phyloP scores from a whole-genome alignment of 2,113 vertebrate genomes.

The Chamaea fasciata region DNA sequence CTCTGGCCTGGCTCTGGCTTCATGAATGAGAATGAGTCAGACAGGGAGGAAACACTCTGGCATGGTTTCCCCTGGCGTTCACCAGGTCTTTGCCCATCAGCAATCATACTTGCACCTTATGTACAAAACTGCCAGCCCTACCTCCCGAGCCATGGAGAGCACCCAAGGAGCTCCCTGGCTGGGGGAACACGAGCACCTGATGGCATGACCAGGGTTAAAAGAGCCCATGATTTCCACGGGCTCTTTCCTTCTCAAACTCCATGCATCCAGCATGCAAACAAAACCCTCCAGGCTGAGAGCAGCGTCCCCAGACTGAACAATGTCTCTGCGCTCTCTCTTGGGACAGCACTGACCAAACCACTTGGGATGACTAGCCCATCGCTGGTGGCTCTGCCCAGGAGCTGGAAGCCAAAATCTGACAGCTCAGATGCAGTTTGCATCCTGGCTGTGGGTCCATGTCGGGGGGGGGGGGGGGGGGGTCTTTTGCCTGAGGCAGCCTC shows the following conservation, averaged over 20 bases:
- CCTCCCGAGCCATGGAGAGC: not conserved
- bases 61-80: not conserved
- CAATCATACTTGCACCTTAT: not conserved
- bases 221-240: not conserved
- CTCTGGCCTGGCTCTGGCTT: conserved; percentile 42
- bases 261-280: not conserved
- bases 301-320: not conserved
- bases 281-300: not conserved
- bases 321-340: not conserved
- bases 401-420: not conserved
- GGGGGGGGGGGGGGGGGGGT: not conserved
- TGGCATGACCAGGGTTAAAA: not conserved
- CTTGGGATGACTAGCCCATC: accelerated
- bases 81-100: not conserved
- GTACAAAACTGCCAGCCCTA: not conserved
- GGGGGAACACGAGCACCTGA: accelerated
- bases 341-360: not conserved
- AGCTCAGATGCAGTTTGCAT: not conserved
- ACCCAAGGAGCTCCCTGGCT: accelerated
- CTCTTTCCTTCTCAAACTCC: not conserved
- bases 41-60: conserved; percentile 20
- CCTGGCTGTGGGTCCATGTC: accelerated
- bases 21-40: conserved; percentile 35
- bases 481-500: not conserved
- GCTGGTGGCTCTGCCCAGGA: not conserved